These are phyloP conservation scores for Xylocopa sonorina DNA, from an alignment of 1,140 invertebrate genomes.

Conservation along the genomic window DNA sequence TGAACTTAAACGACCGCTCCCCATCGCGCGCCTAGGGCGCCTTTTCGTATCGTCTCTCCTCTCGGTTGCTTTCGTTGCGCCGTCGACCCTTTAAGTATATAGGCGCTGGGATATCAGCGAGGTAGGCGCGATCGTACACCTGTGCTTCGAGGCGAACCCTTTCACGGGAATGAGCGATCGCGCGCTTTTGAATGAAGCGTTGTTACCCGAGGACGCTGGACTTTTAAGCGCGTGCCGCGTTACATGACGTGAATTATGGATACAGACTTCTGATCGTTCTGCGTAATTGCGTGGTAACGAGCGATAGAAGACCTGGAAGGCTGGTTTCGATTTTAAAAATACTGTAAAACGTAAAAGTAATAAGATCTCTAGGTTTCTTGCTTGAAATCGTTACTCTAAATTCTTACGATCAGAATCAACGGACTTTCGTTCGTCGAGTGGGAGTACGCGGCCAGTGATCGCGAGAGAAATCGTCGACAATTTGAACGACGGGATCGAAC, in stretches of 20 bases:
- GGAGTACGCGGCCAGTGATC: constrained; percentile 6
- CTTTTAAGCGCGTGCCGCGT: too few relatives aligned
- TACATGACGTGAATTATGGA: too few relatives aligned
- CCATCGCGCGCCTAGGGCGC: constrained; percentile 10
- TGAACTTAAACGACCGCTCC: constrained; percentile 37
- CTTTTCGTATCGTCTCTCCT: neutral
- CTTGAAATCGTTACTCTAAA: neutral
- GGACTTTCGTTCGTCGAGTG: constrained; percentile 7
- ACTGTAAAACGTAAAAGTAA: too few relatives aligned
- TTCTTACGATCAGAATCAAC: neutral
- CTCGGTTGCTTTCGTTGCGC: constrained; percentile 15
- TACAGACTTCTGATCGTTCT: too few relatives aligned
- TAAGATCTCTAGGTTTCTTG: too few relatives aligned
- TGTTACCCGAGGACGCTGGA: too few relatives aligned
- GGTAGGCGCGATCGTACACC: neutral
- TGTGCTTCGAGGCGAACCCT: neutral
- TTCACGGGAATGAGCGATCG: neutral
- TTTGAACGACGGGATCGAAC: constrained; percentile 34
- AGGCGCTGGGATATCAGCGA: too few relatives aligned
- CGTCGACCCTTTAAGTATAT: neutral
- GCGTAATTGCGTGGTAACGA: too few relatives aligned
- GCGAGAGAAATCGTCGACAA: constrained; percentile 37
- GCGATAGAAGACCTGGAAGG: too few relatives aligned
- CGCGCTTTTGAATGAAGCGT: too few relatives aligned
- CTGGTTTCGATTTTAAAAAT: too few relatives aligned